Base-by-base conservation (phyloP, 2,113 vertebrate genomes). In the Protobothrops flavoviridis region DNA sequence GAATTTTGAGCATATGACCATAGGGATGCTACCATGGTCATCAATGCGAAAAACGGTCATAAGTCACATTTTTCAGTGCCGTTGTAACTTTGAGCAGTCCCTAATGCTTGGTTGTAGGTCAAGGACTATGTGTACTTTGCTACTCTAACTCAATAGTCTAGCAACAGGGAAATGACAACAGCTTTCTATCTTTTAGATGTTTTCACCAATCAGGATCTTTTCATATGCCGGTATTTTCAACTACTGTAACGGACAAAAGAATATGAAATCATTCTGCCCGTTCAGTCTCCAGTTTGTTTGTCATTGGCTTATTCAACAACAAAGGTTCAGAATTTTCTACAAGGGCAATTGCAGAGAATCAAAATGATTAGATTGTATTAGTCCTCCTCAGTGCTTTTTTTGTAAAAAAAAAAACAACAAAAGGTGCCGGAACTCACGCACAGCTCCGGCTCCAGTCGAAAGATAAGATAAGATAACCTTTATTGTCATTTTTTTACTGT, bases 201-300 rank as follows among this genome's bases (percentile, higher is more conserved):
- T n/a, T 87, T 88, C 33, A 7, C 26, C 90, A 93, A 81, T 90
- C 59, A 57, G 85, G 39, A 29, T 11, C 69, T 90, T 94, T 92
- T 69, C 81, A 92, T 5, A 39, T 23, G 21, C 29, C 11, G 17
- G 45, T 87, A 87, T 59, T 59, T 53, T 90, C 56, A 55, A 26
- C 55, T 24, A 55, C 24, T 55, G 20, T 9, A 13, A 48, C 13
- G 39, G 29, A 43, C 23, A 39, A 89, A 4, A 23, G 29, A 26
- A 15, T 13, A 24, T 21, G 20, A 86, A 92, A 74, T 87, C 20
- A 61, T 52, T 56, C n/a, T 53, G 24, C 52, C 23, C 33, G 9
- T 88, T 81, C 5, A 2, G 1, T 8, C 29, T 87, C 74, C 57
- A 43, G 69, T 81, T 55, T 39, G 39, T 61, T 69, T 69, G n/a